Conservation (phyloP, 2,797 vertebrate species). For the Ctenochaetus hawaiiensis region DNA sequence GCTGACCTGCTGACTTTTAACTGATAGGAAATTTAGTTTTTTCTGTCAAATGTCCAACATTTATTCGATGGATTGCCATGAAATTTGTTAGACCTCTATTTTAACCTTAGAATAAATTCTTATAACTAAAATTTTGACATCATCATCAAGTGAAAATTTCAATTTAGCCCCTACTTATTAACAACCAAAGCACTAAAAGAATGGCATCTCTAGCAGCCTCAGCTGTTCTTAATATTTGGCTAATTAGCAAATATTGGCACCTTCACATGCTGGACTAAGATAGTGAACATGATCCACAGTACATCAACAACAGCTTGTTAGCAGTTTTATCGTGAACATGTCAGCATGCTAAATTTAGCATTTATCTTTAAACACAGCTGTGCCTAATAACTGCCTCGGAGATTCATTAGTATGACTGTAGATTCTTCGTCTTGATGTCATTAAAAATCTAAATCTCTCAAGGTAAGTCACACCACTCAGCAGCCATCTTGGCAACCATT, state of each 20-base stretch:
- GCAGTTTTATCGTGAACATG: not conserved
- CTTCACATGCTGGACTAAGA: not conserved
- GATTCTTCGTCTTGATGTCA: not conserved
- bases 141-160: not conserved
- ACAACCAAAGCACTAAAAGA: not conserved
- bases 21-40: not conserved
- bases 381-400: not conserved
- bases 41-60: not conserved
- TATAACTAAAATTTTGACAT: not conserved
- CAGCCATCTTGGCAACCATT: too few relatives aligned
- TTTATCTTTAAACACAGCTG: not conserved
- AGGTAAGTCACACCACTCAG: too few relatives aligned
- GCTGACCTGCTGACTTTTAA: not conserved
- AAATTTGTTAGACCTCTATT: not conserved
- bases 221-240: not conserved
- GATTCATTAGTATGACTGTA: not conserved
- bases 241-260: not conserved
- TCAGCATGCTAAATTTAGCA: not conserved
- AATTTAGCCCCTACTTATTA: not conserved
- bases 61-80: not conserved
- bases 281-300: not conserved
- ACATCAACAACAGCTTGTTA: not conserved
- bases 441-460: too few relatives aligned
- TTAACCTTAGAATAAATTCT: not conserved
- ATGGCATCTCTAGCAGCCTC: not conserved